Evolutionary conservation across 2,888 invertebrate genomes (phyloP), one percentile per base, ranked within the genome.

Genomic region (Melanostoma mellinum): DNA sequence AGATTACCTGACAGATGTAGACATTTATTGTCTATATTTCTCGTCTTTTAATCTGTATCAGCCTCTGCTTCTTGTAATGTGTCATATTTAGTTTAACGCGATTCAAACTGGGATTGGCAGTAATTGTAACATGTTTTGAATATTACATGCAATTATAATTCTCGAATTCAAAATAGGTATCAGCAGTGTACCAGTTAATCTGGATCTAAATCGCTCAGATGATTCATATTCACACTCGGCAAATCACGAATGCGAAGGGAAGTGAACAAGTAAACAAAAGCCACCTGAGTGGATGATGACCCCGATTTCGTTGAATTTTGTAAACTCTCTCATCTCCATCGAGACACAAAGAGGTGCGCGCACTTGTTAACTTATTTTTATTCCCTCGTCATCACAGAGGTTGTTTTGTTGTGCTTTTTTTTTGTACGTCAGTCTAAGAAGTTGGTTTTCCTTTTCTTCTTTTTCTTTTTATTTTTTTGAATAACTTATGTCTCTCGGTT

Each of bases 211-310:
- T 63, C 4, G n/a, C 30, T n/a, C 8, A 38, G 50, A 38, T 69
- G 71, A 71, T 52, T 71, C 71, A 71, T n/a, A 38, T 35, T 2
- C 3, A 1, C 10, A 4, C 44, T 42, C 20, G 20, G 30, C 36
- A 42, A 76, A 55, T 77, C 48, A 69, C 36, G 42, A 40, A 8
- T 60, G 6, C 20, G 38, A 40, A 46, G 2, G 42, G 30, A 40
- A 8, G 38, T 55, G 9, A n/a, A 35, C 63, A 40, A 48, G 40
- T 36, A 56, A 71, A 65, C 20, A 44, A 65, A 55, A 68, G 10
- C 56, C n/a, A 46, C 63, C 63, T 65, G 48, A 36, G 44, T 77
- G 78, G 73, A 53, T 78, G 73, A 69, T 82, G 82, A 82, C 82
- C 82, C 82, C 73, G 38, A 58, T 77, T 82, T 48, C 48, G 61